These are phyloP conservation scores for Drosophila nigricruria DNA, from an alignment of 2,888 invertebrate genomes.

Conservation along the genomic window DNA sequence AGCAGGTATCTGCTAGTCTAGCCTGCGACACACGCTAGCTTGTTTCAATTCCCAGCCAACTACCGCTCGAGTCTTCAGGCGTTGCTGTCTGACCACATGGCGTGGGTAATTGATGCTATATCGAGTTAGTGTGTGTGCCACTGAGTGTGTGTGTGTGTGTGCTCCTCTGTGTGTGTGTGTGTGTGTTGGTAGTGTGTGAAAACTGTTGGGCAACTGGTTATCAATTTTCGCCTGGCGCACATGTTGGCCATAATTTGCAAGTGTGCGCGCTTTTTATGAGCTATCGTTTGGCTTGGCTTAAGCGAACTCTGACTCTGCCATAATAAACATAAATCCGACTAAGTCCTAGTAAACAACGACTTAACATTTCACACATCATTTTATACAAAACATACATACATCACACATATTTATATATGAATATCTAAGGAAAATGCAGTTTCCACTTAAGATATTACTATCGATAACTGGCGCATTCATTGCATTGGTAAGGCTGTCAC, in stretches of 20 bases:
- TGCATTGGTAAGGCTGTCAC: slow-evolving; percentile 15
- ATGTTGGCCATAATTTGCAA: slow-evolving; percentile 61
- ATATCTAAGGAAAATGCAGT: slow-evolving; percentile 15
- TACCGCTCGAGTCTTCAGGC: neutral
- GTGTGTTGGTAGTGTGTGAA: slow-evolving; percentile 18
- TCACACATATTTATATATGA: slow-evolving; percentile 5
- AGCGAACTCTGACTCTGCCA: slow-evolving; percentile 21
- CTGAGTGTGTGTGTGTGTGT: neutral
- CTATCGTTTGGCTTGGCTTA: slow-evolving; percentile 21
- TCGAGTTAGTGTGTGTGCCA: slow-evolving; percentile 33
- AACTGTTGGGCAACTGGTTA: slow-evolving; percentile 27
- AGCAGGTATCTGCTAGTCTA: neutral
- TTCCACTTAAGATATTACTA: slow-evolving; percentile 1
- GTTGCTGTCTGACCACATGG: slow-evolving; percentile 44
- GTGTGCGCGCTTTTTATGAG: slow-evolving; percentile 42
- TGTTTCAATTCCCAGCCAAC: slow-evolving; percentile 24
- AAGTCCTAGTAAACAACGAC: slow-evolving; percentile 10
- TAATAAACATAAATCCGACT: slow-evolving; percentile 20
- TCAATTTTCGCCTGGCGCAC: slow-evolving; percentile 53
- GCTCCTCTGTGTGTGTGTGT: slow-evolving; percentile 10
- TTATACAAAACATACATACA: neutral
- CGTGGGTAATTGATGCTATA: slow-evolving; percentile 62
- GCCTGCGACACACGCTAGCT: neutral
- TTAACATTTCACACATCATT: neutral
- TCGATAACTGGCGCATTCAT: neutral